Evolutionary conservation across 2,113 vertebrate species (phyloP), one percentile per base, ranked within the genome.

Genomic region (Xiphophorus hellerii): DNA sequence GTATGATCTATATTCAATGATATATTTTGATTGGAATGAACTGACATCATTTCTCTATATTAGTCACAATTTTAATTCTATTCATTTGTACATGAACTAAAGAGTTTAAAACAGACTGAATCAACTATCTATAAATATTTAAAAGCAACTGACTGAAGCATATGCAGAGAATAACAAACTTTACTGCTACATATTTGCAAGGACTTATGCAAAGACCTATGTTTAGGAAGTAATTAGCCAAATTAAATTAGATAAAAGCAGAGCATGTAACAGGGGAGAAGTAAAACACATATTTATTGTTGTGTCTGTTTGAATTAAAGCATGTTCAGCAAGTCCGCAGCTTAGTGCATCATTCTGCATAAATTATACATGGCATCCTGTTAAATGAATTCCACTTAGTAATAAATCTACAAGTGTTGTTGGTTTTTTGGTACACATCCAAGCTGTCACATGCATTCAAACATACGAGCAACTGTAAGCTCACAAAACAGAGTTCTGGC

Each of bases 351-450:
- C 25, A 71, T 61, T n/a, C 37, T 61, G 25, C 31, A 62, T 22
- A 28, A 66, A 54, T 73, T 28, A 33, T 25, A 30, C 8, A 75
- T 27, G 17, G 27, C 66, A 75, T 61, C 35, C n/a, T 30, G 48
- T 3, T 20, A 12, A 28, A 74, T 77, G 4, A 78, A 37, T 39
- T 27, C 37, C 25, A 67, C 65, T 75, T 69, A 37, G 66, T 27
- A 58, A 27, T 30, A 42, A 73, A 61, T 65, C 39, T 30, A 69
- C 4, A 7, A 22, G 1, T 54, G 20, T 0, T 14, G 13, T 14
- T 42, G 39, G 12, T 7, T 54, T 54, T 54, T 54, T 54, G 48
- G 15, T 20, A 25, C 7, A 54, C 15, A 6, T 20, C 48, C 22
- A 25, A 54, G 17, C 5, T 54, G 22, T 54, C 17, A 54, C 48